These are phyloP conservation scores for Hirtodrosophila cameraria DNA, from an alignment of 2,888 invertebrate species.

Conservation along the genomic window DNA sequence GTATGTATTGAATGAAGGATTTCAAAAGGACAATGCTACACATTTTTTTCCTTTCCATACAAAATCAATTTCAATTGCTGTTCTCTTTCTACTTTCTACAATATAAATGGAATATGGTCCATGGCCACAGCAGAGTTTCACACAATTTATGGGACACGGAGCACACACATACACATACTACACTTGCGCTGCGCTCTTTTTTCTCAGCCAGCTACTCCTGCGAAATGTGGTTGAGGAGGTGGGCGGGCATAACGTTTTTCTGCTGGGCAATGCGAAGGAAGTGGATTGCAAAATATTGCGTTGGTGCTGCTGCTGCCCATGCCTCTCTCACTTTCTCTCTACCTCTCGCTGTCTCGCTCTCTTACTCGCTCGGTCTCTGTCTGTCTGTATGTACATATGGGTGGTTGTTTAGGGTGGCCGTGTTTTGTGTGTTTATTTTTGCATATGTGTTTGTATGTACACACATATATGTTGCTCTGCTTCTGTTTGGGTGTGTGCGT, in stretches of 20 bases:
- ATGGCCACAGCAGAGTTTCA: constrained; percentile 74
- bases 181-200: constrained; percentile 64
- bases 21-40: constrained; percentile 15
- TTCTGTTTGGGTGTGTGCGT: constrained; percentile 43
- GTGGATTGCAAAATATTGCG: constrained; percentile 73
- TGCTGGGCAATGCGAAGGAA: constrained; percentile 60
- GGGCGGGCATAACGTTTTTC: constrained; percentile 38
- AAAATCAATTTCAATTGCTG: constrained; percentile 67
- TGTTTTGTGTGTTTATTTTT: constrained; percentile 52
- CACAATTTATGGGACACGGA: constrained; percentile 73
- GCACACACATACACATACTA: constrained; percentile 48
- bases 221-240: constrained; percentile 44
- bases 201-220: constrained; percentile 58
- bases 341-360: constrained; percentile 2
- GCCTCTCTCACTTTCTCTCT: constrained; percentile 28
- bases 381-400: constrained; percentile 28
- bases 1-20: constrained; percentile 1
- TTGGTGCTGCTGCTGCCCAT: constrained; percentile 40
- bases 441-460: constrained; percentile 36
- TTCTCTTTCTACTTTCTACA: constrained; percentile 60
- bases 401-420: constrained; percentile 44
- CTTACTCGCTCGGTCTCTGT: constrained; percentile 12
- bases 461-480: constrained; percentile 7
- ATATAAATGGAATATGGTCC: constrained; percentile 74
- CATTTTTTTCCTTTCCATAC: constrained; percentile 38